A percentile compares a stretch with the other conserved stretches of the same genome.
These are phyloP conservation scores for Leptoteleia sp. DNA, from an alignment of 1,140 invertebrate genomes.

Conservation along the genomic window DNA sequence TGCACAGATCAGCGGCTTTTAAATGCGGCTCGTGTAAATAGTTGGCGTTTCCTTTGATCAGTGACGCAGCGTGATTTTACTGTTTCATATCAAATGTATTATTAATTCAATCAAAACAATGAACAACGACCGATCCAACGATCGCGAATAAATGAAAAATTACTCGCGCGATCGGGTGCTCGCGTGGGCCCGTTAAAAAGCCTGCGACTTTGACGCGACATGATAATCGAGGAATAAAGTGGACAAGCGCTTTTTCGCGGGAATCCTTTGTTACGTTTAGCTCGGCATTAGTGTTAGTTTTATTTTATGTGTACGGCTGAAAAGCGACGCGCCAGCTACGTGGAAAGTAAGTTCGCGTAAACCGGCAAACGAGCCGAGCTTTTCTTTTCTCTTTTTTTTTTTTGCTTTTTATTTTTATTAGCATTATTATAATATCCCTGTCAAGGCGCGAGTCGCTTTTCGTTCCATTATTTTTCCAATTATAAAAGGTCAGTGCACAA, in stretches of 20 bases:
- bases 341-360: conserved; percentile 6
- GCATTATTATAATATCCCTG: conserved; percentile 32
- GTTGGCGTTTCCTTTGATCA: conserved; percentile 55
- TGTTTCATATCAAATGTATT: conserved; percentile 20
- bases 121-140: not conserved
- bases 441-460: conserved; percentile 12
- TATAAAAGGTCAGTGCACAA: conserved; percentile 29
- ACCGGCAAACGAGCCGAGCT: conserved; percentile 18
- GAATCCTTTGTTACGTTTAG: conserved; percentile 1
- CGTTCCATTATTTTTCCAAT: conserved; percentile 38
- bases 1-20: conserved; percentile 43
- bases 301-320: conserved; percentile 26
- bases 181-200: not conserved
- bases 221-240: not conserved
- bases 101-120: conserved; percentile 48
- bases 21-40: conserved; percentile 40
- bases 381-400: too few species aligned
- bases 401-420: conserved; percentile 40
- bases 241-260: conserved; percentile 3
- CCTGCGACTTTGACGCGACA: not conserved
- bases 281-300: conserved; percentile 19
- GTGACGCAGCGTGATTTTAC: conserved; percentile 24
- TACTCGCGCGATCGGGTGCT: not conserved
- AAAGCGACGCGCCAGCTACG: not conserved
- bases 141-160: not conserved